A percentile compares a stretch with the other conserved stretches of the same genome.
Evolutionary conservation across 2,113 vertebrate genomes (phyloP).

Genomic region (Saguinus midas): DNA sequence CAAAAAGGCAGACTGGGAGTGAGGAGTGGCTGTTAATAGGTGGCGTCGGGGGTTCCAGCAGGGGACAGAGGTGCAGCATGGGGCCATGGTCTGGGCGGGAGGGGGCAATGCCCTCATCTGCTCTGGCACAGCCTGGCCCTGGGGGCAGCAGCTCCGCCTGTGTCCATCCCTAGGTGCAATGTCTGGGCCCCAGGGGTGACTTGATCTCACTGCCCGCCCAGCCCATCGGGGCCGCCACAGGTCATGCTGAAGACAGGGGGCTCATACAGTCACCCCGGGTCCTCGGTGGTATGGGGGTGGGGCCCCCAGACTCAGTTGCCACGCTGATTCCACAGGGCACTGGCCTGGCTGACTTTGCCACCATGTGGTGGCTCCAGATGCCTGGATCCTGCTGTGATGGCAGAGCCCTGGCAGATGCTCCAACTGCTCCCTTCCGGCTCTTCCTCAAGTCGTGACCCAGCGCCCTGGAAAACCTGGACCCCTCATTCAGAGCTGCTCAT

Average conservation of each 20-base stretch:
- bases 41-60: neutral
- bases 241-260: neutral
- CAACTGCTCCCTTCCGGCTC: neutral
- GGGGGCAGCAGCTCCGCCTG: neutral
- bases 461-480: neutral
- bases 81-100: neutral
- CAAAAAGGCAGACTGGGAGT: fast-evolving
- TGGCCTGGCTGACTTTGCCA: no score
- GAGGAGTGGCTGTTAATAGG: fast-evolving
- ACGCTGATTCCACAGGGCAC: no score
- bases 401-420: neutral
- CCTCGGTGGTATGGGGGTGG: no score
- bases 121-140: neutral
- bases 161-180: fast-evolving
- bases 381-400: no score
- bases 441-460: fast-evolving
- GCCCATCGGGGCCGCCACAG: neutral
- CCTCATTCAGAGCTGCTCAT: neutral
- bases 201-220: neutral
- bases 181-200: neutral
- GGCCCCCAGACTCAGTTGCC: neutral
- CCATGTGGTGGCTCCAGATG: fast-evolving
- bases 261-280: neutral
- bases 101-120: neutral
- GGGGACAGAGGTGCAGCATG: neutral